Evolutionary conservation across 2,888 invertebrate species (phyloP).

Genomic region (Sinopyrophorus schimmeli): DNA sequence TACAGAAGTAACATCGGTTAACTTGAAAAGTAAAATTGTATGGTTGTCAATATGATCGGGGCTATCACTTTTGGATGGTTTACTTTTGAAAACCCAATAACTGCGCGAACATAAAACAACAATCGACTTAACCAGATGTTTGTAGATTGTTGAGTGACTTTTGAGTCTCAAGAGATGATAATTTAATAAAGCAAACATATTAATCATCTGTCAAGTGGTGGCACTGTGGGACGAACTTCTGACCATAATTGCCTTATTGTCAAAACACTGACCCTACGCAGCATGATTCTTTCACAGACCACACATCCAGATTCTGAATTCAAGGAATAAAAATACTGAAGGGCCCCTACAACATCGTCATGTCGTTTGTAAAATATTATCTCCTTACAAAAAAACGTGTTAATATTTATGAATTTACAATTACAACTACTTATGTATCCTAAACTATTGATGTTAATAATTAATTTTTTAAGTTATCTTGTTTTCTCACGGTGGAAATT

Average conservation of each 20-base stretch:
- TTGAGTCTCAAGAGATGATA: constrained; percentile 48
- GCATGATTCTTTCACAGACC: constrained; percentile 45
- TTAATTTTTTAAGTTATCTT: too few species aligned
- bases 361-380: too few species aligned
- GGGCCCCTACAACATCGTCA: too few species aligned
- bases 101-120: constrained; percentile 28
- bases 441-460: too few species aligned
- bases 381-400: too few species aligned
- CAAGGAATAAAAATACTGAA: constrained; percentile 39
- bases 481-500: too few species aligned
- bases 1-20: too few species aligned
- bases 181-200: constrained; percentile 54
- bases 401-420: too few species aligned
- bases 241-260: constrained; percentile 55
- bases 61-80: constrained; percentile 1
- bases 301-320: constrained; percentile 47
- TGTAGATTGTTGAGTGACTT: constrained; percentile 24
- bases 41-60: constrained; percentile 10
- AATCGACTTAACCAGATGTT: constrained; percentile 30
- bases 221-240: constrained; percentile 50
- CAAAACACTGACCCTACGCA: constrained; percentile 51
- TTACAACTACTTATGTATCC: too few species aligned
- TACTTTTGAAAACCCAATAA: constrained; percentile 17
- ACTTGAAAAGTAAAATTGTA: not conserved
- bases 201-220: constrained; percentile 54